Evolutionary conservation across 2,113 vertebrate species (phyloP), one percentile per base, ranked within the genome.

Genomic region (Rissa tridactyla): DNA sequence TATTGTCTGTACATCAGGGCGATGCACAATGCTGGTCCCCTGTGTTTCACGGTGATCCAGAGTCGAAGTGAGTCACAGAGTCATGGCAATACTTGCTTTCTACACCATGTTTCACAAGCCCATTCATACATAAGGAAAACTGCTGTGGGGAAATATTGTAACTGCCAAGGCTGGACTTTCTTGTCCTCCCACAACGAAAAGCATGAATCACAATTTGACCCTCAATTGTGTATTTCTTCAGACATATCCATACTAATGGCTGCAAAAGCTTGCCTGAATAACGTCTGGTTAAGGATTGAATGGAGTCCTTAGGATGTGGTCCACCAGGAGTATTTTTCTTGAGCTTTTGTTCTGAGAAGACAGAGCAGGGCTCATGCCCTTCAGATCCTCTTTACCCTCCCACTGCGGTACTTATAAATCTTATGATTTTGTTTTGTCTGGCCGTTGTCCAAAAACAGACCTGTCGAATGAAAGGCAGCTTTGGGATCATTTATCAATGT

Each of bases 401-500:
- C 82, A 92, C 91, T 95, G 91, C 9, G 60, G 88, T 96, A 91
- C 96, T 95, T 98, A 97, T 97, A 98, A 98, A 98, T 98, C 98
- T 98, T 97, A 47, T 88, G 94, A 95, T 98, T 97, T 90, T 98
- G 97, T 98, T 98, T 98, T 98, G 94, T 91, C 98, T 98, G 98
- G 97, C 97, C 83, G 81, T 92, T 92, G 95, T 98, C 98, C 98
- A 98, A 96, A 98, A 97, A 92, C 94, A 96, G 96, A 96, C 97
- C 97, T 97, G 85, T 77, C 25, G 96, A 97, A 97, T 97, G 98
- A 96, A 97, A 95, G 91, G 83, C 93, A 97, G 90, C 96, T 92
- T 97, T 96, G 97, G 98, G 97, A 97, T 98, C 97, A 98, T 99
- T 98, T 98, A 98, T 99, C 98, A 98, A 96, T 97, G 97, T 92